Conservation (phyloP, 1,140 invertebrate species). For the Drosophila baimaii region DNA sequence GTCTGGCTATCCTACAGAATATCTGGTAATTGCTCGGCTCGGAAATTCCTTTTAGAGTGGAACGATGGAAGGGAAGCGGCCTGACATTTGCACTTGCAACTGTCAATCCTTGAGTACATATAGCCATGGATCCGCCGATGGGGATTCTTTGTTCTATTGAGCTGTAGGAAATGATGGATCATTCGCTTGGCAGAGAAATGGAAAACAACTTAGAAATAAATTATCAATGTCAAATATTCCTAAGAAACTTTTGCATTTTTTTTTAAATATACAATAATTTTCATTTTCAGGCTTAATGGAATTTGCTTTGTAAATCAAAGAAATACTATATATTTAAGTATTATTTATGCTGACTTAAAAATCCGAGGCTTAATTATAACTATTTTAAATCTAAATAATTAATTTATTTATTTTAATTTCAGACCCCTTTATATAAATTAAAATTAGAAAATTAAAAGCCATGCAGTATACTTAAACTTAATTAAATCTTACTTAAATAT, state of each 20-base stretch:
- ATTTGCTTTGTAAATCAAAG: too few relatives aligned
- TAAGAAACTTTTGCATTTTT: too few relatives aligned
- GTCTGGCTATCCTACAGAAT: slow-evolving; percentile 32
- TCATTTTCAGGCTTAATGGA: too few relatives aligned
- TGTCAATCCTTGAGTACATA: slow-evolving; percentile 49
- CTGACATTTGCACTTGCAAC: slow-evolving; percentile 50
- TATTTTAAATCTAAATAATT: not conserved
- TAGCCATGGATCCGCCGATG: not conserved
- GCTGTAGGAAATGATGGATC: slow-evolving; percentile 23
- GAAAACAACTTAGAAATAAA: slow-evolving; percentile 5
- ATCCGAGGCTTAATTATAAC: not conserved
- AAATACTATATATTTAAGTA: not conserved
- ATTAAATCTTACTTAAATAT: too few relatives aligned
- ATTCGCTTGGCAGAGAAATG: not conserved
- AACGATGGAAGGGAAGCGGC: slow-evolving; percentile 13
- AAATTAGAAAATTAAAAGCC: too few relatives aligned
- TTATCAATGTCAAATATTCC: not conserved
- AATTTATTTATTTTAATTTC: too few relatives aligned
- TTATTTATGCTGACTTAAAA: not conserved
- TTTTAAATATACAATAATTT: too few relatives aligned
- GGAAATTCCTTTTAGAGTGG: slow-evolving; percentile 1
- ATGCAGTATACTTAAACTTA: too few relatives aligned
- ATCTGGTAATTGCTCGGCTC: slow-evolving; percentile 14
- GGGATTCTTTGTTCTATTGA: slow-evolving; percentile 7
- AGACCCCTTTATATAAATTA: not conserved